phyloP scores from a whole-genome alignment of 2,888 invertebrate species.

The Eristalis tenax region DNA sequence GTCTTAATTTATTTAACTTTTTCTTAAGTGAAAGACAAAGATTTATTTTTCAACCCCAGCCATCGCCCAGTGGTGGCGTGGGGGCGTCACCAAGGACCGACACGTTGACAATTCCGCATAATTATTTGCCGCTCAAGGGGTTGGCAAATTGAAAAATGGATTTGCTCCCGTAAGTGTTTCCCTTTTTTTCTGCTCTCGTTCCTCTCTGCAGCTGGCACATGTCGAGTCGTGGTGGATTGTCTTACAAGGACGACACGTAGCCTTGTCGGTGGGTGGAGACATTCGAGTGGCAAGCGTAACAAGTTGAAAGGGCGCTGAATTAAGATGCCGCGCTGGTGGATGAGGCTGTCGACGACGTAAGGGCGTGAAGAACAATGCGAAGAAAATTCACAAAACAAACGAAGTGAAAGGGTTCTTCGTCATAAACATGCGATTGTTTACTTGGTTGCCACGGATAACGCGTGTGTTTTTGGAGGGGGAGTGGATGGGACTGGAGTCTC shows the following conservation, averaged over 20 bases:
- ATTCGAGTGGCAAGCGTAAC: constrained; percentile 52
- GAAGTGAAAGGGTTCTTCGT: neutral
- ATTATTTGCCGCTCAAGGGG: constrained; percentile 69
- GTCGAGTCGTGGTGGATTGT: constrained; percentile 30
- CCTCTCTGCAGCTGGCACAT: neutral
- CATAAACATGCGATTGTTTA: constrained; percentile 55
- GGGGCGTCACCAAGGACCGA: neutral
- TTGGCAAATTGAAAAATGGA: constrained; percentile 69
- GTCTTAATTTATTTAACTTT: constrained; percentile 69
- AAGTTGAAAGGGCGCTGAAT: constrained; percentile 60
- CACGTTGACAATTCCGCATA: constrained; percentile 70
- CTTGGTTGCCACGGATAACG: constrained; percentile 15
- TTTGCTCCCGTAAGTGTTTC: constrained; percentile 53
- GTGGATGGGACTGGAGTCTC: too few relatives aligned
- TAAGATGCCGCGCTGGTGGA: constrained; percentile 16
- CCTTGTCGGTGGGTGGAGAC: constrained; percentile 41
- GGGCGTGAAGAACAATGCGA: constrained; percentile 31
- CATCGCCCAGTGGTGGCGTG: too few relatives aligned
- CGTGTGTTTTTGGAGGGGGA: neutral
- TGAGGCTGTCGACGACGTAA: constrained; percentile 25
- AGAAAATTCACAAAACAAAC: constrained; percentile 33
- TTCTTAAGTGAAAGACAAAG: constrained; percentile 71
- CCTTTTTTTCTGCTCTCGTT: neutral
- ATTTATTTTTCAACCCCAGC: constrained; percentile 65
- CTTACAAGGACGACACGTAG: constrained; percentile 22